Base-by-base conservation (phyloP, 2,797 vertebrate genomes). In the Crax fasciolata region DNA sequence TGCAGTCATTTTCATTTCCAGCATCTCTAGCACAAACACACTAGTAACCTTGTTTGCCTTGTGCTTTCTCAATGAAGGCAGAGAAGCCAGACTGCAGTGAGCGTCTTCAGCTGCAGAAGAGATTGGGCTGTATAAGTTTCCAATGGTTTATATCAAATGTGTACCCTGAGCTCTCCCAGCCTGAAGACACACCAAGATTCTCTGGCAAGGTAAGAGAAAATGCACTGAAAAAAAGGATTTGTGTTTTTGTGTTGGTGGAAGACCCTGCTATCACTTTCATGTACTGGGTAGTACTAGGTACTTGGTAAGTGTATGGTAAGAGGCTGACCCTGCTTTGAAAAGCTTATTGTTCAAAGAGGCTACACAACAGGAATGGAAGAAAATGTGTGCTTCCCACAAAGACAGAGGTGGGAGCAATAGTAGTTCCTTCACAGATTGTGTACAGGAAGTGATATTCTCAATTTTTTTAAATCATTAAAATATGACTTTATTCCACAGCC, bases 111-210 rank as follows among this genome's bases (percentile, higher is more conserved):
- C 97, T 99, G 16, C 98, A 98, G 87, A 98, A 91, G 62, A 98
- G 94, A 76, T 93, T 99, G 70, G 98, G 98, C 17, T 99, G 99
- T 74, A 98, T 97, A 92, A 97, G 96, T 57, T 99, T 99, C 95
- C 98, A 98, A 39, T 99, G 99, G 99, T 99, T 98, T 96, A 70
- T 99, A 94, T 98, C 98, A 52, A 97, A 98, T 39, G 95, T 99
- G 90, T 98, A 98, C 81, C 98, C 98, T 51, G 98, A 98, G 59
- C 97, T 99, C 77, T 98, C 98, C 71, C 95, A 98, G 2, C 80
- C 97, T 9, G 97, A 98, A 89, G 98, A 95, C 84, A 97, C 95
- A 66, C 94, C 97, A 61, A 97, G 96, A 54, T 97, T 97, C 93
- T 98, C 97, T 90, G 98, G 98, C 93, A 98, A 98, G 97, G 98